phyloP scores from a whole-genome alignment of 2,888 invertebrate species.

The Cryptocheilus praepositus region DNA sequence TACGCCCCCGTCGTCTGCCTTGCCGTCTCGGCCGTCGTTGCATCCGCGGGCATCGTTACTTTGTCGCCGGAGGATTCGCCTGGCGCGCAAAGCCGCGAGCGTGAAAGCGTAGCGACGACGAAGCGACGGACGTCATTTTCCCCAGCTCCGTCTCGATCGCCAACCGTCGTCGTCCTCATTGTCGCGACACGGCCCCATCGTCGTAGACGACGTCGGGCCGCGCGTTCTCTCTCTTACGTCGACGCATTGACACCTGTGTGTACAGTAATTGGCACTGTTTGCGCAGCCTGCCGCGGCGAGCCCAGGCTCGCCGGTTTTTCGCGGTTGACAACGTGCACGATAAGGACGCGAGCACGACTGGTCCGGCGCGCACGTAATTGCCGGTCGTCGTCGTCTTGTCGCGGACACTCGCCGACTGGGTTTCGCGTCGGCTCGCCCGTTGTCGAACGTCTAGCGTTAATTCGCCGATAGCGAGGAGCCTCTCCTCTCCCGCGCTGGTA shows the following conservation, averaged over 20 bases:
- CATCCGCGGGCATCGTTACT: slow-evolving; percentile 33
- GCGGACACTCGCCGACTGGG: slow-evolving; percentile 14
- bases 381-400: slow-evolving; percentile 12
- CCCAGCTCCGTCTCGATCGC: too few species aligned
- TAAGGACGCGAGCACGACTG: slow-evolving; percentile 30
- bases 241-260: slow-evolving; percentile 67
- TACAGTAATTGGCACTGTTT: slow-evolving; percentile 70
- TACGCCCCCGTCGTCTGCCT: slow-evolving; percentile 18
- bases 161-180: too few species aligned
- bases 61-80: slow-evolving; percentile 32
- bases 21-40: slow-evolving; percentile 11
- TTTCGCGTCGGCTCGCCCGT: slow-evolving; percentile 38
- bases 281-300: slow-evolving; percentile 61
- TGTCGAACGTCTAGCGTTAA: slow-evolving; percentile 59
- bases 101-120: slow-evolving; percentile 31
- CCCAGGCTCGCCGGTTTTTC: slow-evolving; percentile 41
- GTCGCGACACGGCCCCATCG: too few species aligned
- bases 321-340: slow-evolving; percentile 53
- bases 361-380: slow-evolving; percentile 34
- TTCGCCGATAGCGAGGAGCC: slow-evolving; percentile 49
- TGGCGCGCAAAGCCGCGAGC: slow-evolving; percentile 18
- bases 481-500: neutral
- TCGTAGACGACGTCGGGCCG: neutral
- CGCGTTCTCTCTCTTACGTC: slow-evolving; percentile 15
- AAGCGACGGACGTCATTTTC: too few species aligned